These are phyloP conservation scores for Yponomeuta evonymella DNA, from an alignment of 2,888 invertebrate species.

Conservation along the genomic window DNA sequence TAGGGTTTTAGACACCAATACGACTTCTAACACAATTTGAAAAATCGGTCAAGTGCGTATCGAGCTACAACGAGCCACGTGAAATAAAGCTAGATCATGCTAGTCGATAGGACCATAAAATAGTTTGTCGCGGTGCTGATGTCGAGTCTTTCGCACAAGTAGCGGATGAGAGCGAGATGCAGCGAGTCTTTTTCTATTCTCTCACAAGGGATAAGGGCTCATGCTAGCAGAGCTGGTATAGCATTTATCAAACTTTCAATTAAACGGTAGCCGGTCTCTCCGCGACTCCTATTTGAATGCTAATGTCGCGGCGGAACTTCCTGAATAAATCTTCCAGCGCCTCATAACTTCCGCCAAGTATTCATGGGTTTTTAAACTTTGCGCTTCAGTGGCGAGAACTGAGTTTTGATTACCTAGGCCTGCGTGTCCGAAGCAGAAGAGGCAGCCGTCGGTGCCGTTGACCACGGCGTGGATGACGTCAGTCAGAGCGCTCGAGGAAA, in stretches of 20 bases:
- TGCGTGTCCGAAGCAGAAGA: conserved; percentile 93
- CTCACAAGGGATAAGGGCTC: not conserved
- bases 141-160: too few species aligned
- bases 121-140: too few species aligned
- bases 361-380: conserved; percentile 4
- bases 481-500: conserved; percentile 92
- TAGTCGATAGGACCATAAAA: too few species aligned
- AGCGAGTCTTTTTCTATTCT: too few species aligned
- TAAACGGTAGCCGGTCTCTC: conserved; percentile 41
- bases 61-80: too few species aligned
- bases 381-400: not conserved
- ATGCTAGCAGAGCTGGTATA: not conserved
- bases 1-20: too few species aligned
- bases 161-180: too few species aligned
- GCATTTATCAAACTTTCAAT: conserved; percentile 64
- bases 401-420: conserved; percentile 79
- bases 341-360: conserved; percentile 9
- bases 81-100: too few species aligned
- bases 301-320: conserved; percentile 37
- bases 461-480: conserved; percentile 97
- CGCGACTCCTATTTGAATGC: conserved; percentile 63
- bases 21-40: too few species aligned
- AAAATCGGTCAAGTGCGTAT: too few species aligned
- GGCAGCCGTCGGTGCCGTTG: conserved; percentile 94
- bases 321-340: conserved; percentile 15